Percentiles rank a stretch among this genome's conserved stretches.
Evolutionary conservation across 2,797 vertebrate species (phyloP).

Genomic region (Alectoris magna): DNA sequence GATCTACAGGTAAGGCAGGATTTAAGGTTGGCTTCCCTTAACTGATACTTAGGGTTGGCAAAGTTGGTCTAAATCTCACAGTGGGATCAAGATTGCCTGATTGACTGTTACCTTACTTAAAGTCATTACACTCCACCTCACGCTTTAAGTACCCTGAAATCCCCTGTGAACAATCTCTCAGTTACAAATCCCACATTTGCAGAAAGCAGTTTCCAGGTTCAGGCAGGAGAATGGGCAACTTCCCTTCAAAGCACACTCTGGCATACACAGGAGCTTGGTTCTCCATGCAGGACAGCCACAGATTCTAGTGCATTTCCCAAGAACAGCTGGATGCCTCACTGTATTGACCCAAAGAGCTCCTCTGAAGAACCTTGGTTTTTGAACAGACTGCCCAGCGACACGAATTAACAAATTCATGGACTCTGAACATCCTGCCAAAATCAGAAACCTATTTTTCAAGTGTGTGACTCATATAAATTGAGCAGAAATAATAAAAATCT

Average conservation of each 20-base stretch:
- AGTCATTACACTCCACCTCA: background rate
- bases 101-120: background rate
- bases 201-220: background rate
- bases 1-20: background rate
- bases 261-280: fast-evolving
- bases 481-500: background rate
- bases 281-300: background rate
- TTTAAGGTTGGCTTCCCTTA: background rate
- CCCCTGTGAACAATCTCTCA: background rate
- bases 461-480: background rate
- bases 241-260: background rate
- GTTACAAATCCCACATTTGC: background rate
- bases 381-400: background rate
- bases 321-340: background rate
- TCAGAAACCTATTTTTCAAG: background rate
- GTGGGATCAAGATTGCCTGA: background rate
- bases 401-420: fast-evolving
- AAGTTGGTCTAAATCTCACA: background rate
- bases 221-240: background rate
- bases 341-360: background rate
- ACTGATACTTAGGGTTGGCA: background rate
- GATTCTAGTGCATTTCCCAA: fast-evolving
- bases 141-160: background rate
- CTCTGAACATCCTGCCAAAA: background rate
- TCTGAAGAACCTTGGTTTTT: background rate